phyloP scores from a whole-genome alignment of 2,888 invertebrate genomes.

The Chrysolina haemoptera region DNA sequence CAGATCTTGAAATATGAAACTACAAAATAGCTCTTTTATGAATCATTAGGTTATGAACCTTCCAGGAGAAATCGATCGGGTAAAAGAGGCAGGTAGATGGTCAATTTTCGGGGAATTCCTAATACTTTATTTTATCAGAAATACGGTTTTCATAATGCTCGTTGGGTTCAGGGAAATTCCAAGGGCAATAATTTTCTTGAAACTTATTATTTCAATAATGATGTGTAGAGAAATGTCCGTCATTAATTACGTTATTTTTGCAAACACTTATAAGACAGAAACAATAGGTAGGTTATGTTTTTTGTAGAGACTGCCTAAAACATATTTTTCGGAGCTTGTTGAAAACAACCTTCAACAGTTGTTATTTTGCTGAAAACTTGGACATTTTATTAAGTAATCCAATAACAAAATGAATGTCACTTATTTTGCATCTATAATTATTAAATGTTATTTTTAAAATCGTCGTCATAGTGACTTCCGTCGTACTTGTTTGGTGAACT shows the following conservation, averaged over 20 bases:
- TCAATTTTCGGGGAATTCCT: background rate
- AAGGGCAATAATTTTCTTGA: background rate
- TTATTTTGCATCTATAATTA: background rate
- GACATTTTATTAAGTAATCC: background rate
- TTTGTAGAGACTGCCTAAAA: background rate
- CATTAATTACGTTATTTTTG: too few relatives aligned
- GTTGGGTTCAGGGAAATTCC: background rate
- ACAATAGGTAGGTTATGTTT: too few relatives aligned
- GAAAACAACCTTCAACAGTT: too few relatives aligned
- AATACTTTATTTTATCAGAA: background rate
- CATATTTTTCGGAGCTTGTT: too few relatives aligned
- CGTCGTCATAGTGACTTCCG: slow-evolving; percentile 7
- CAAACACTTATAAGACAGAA: too few relatives aligned
- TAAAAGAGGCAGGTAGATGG: slow-evolving; percentile 1
- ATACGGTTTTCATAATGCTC: background rate
- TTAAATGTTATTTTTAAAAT: background rate
- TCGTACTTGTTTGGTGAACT: background rate
- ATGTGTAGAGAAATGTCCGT: too few relatives aligned
- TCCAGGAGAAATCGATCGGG: background rate
- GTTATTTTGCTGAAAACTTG: too few relatives aligned
- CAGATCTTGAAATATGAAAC: too few relatives aligned
- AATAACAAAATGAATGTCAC: background rate
- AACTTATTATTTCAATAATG: background rate
- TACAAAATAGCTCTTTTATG: background rate
- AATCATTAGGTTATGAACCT: background rate